phyloP scores from a whole-genome alignment of 2,797 vertebrate species.

The Cheirogaleus major region DNA sequence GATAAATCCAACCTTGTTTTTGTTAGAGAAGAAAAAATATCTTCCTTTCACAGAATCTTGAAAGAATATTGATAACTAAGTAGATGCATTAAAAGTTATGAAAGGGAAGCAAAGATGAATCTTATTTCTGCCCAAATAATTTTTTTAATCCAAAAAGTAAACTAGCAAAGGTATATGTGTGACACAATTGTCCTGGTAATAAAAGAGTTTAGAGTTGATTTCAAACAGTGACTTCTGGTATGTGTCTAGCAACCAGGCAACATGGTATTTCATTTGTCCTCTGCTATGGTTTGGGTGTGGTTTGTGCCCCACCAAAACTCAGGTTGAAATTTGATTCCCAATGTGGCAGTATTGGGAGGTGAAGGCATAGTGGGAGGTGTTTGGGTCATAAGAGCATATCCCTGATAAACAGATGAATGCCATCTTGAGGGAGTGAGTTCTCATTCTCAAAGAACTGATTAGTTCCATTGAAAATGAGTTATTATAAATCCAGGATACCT shows the following conservation, averaged over 20 bases:
- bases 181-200: neutral
- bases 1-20: neutral
- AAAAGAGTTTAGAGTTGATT: neutral
- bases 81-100: neutral
- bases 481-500: neutral
- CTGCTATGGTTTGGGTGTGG: neutral
- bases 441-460: neutral
- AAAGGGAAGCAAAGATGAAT: neutral
- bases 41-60: neutral
- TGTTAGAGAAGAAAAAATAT: neutral
- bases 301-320: neutral
- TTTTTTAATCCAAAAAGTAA: neutral
- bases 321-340: neutral
- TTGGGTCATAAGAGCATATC: neutral
- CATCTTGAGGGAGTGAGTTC: neutral
- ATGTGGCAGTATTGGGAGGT: neutral
- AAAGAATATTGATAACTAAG: neutral
- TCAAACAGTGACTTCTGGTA: neutral
- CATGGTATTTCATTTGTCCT: neutral
- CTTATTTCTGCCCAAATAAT: neutral
- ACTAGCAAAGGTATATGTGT: accelerated
- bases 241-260: neutral
- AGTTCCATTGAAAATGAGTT: neutral
- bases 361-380: neutral
- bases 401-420: neutral